Base-by-base conservation (phyloP, 2,888 invertebrate genomes). In the Cerceris ruficornis region DNA sequence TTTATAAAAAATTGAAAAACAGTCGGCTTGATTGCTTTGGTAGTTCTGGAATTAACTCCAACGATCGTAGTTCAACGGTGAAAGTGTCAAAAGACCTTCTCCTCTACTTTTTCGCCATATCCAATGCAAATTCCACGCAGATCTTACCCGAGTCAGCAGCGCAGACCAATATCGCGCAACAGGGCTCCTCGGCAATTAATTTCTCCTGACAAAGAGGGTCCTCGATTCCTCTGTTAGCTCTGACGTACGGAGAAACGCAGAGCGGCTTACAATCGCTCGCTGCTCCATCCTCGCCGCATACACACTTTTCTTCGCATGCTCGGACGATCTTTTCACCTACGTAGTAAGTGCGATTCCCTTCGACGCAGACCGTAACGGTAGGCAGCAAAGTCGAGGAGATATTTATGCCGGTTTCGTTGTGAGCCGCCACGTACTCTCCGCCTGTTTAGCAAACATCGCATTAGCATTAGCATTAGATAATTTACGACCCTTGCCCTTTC, bases 301-400 rank as follows among this genome's bases (percentile, higher is more conserved):
- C 95, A 89, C 97, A 97, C 1, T 94, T 93, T 80, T 96, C 96
- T 70, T 97, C 96, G 88, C 97, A 98, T 57, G 95, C 96, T 52
- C 95, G 94, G 75, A 95, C 94, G 83, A 97, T 93, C 82, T 94
- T 95, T 84, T 96, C 96, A 0, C 97, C 97, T 65, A 95, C 91
- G 64, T 92, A 91, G 80, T 94, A 94, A 1, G 93, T 94, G 5
- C 55, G 73, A 66, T 91, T 91, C 8, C 83, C 88, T 0, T 91
- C 89, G 9, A 81, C 60, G 71, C 91, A 91, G 9, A 75, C 55
- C 11, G 73, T 57, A 14, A 71, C 66, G 13, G 69, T 54, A 7
- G 86, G 77, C 13, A 87, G 43, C 7, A 86, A 59, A 0, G 85
- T 80, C 57, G 89, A 80, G 7, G 87, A 82, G 39, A 87, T 62